Evolutionary conservation across 2,888 invertebrate genomes (phyloP), one percentile per base, ranked within the genome.

Genomic region (Ptilodon capucinus): DNA sequence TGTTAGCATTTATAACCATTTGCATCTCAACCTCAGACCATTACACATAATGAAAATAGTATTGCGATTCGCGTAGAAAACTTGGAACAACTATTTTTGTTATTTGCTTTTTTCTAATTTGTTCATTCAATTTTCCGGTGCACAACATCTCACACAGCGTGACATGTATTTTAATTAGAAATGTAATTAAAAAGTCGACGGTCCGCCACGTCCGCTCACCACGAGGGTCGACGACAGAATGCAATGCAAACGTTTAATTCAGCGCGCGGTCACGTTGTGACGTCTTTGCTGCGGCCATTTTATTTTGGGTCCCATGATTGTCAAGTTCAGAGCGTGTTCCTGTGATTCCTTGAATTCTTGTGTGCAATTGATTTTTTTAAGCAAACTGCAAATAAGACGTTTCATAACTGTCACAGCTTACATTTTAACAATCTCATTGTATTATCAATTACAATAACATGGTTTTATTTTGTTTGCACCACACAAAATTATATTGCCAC

Each of bases 201-300:
- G 57, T 54, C 48, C 40, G 25, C 47, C 42, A 60, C 64, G 75
- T 74, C 71, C 70, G 68, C 46, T 44, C 62, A 47, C 62, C 64
- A 61, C 64, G 63, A 68, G 42, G 58, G 53, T 54, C 47, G 57
- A 44, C 68, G 71, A 48, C 71, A 72, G 69, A 80, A 81, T 81
- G 79, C 73, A 80, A 81, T 81, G 79, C 72, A 65, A 72, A 74
- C 77, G 68, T 79, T 82, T 79, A 73, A 82, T 83, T 80, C 78
- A 54, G 64, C 66, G 44, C 68, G 76, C 70, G 77, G 78, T 78
- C 74, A 74, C 68, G n/a, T 70, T 71, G 64, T 61, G 64, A 62
- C 67, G 60, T 71, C 59, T 60, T 64, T 74, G 68, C 65, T 61
- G 64, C 67, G 54, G 55, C 61, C 71, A 71, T 72, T 68, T 73